Percentiles rank a stretch among this genome's conserved stretches.
These are phyloP conservation scores for Alectura lathami DNA, from an alignment of 2,113 vertebrate species.

Conservation along the genomic window DNA sequence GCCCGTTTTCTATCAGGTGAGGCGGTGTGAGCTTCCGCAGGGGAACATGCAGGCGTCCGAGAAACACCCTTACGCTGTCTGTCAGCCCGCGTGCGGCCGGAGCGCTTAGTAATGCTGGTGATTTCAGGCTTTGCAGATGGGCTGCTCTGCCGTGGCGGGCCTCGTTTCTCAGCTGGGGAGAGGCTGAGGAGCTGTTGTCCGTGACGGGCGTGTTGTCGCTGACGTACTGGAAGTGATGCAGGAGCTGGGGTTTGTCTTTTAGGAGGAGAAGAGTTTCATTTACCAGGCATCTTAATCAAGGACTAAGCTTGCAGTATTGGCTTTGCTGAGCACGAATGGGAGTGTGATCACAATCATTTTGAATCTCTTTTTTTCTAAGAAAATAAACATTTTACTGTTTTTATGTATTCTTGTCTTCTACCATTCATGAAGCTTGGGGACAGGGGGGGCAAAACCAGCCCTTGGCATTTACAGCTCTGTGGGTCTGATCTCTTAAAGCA, in stretches of 20 bases:
- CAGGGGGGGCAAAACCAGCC: not conserved
- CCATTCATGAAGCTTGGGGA: conserved; percentile 68
- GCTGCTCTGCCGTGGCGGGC: conserved; percentile 68
- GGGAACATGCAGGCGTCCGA: conserved; percentile 61
- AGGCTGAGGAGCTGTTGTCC: conserved; percentile 44
- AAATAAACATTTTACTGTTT: conserved; percentile 89
- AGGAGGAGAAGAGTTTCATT: conserved; percentile 50
- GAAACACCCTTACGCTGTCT: conserved; percentile 51
- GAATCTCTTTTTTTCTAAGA: conserved; percentile 82
- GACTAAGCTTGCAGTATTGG: conserved; percentile 74
- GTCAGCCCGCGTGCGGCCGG: not conserved
- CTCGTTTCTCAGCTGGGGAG: conserved; percentile 69
- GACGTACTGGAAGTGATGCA: conserved; percentile 63
- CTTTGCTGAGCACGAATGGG: conserved; percentile 76
- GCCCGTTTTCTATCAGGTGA: conserved; percentile 75
- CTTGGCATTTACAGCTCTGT: not conserved
- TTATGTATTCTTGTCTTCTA: conserved; percentile 82
- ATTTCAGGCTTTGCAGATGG: conserved; percentile 70
- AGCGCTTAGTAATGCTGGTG: conserved; percentile 63
- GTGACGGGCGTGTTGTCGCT: conserved; percentile 69
- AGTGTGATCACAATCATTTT: conserved; percentile 80
- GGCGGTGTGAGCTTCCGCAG: conserved; percentile 71
- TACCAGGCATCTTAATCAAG: conserved; percentile 63
- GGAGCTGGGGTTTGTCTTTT: conserved; percentile 63
- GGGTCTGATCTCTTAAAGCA: conserved; percentile 19